phyloP scores from a whole-genome alignment of 2,888 invertebrate genomes.

The Pristionchus fissidentatus region DNA sequence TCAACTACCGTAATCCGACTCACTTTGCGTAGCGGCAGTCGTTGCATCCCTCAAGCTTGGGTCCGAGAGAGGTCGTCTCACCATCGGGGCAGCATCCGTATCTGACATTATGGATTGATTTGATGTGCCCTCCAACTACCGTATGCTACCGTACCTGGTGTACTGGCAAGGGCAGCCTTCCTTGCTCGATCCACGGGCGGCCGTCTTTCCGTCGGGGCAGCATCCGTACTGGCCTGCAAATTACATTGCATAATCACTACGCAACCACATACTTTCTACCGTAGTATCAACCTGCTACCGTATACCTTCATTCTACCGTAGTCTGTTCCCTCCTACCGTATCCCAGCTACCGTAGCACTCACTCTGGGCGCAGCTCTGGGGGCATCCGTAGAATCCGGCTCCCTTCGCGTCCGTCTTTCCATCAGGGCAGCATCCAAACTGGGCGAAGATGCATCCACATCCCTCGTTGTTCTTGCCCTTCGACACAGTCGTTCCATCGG shows the following conservation, averaged over 20 bases:
- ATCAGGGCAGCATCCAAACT: conserved; percentile 80
- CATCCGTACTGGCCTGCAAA: conserved; percentile 84
- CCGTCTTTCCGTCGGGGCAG: conserved; percentile 87
- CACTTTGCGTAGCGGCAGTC: conserved; percentile 75
- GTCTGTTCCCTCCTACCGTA: not conserved
- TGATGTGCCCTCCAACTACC: not conserved
- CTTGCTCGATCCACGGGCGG: conserved; percentile 87
- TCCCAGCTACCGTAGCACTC: not conserved
- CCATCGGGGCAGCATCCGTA: conserved; percentile 76
- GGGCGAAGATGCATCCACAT: conserved; percentile 77
- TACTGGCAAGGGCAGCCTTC: conserved; percentile 81
- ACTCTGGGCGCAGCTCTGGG: conserved; percentile 77
- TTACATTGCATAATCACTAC: not conserved
- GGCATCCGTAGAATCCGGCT: conserved; percentile 84
- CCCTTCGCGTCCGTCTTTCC: conserved; percentile 81
- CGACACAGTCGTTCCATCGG: conserved; percentile 75
- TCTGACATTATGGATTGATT: conserved; percentile 42
- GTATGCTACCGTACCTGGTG: conserved; percentile 54
- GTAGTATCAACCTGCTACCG: not conserved
- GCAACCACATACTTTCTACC: not conserved
- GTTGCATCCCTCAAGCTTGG: conserved; percentile 85
- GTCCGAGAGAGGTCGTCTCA: conserved; percentile 80
- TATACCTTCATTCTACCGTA: not conserved
- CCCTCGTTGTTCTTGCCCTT: conserved; percentile 62
- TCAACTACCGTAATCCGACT: conserved; percentile 9